A percentile compares a stretch with the other conserved stretches of the same genome.
Conservation (phyloP, 2,113 vertebrate genomes). For the Pseudopodoces humilis region DNA sequence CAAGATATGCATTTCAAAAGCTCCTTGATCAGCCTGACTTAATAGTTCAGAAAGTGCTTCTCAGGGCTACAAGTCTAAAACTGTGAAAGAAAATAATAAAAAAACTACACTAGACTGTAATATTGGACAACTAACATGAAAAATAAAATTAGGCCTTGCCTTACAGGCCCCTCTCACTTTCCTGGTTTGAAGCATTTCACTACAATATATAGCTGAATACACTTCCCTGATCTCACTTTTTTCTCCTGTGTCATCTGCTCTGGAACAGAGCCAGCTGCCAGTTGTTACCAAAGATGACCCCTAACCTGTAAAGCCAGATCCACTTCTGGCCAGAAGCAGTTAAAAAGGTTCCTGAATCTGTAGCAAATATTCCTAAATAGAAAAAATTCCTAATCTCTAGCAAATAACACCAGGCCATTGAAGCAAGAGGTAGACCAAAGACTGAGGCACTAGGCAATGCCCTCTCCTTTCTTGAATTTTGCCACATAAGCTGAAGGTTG, state of each 20-base stretch:
- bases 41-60: neutral
- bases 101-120: neutral
- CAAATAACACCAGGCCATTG: neutral
- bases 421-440: neutral
- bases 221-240: neutral
- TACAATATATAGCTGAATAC: neutral
- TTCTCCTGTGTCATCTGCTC: neutral
- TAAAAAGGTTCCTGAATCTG: neutral
- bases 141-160: neutral
- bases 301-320: neutral
- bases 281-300: neutral
- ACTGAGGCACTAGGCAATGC: neutral
- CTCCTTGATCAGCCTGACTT: neutral
- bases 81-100: neutral
- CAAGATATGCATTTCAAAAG: neutral
- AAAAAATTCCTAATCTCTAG: neutral
- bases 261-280: neutral
- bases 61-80: neutral
- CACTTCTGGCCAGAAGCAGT: neutral
- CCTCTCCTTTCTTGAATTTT: neutral
- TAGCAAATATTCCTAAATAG: no score
- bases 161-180: neutral
- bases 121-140: neutral
- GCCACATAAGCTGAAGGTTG: neutral
- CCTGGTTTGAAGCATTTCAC: neutral